Evolutionary conservation across 92 coral and sea anemone species (phyloP).

Genomic region (Galaxea fascicularis): DNA sequence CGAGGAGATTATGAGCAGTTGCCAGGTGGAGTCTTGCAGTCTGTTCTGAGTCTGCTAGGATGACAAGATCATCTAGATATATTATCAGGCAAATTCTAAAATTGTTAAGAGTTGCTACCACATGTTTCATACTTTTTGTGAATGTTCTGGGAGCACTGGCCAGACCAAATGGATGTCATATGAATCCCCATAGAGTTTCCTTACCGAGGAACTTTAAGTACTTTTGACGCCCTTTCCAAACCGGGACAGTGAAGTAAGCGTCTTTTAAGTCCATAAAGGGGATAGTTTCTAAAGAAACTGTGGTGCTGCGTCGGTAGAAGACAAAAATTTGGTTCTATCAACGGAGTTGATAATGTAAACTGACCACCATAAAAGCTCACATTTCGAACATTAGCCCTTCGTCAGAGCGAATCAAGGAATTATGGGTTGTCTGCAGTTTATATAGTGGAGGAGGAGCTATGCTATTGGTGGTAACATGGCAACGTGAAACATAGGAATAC

Average conservation of each 20-base stretch:
- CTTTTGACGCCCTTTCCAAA: slow-evolving; percentile 40
- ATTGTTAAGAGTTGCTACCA: slow-evolving; percentile 21
- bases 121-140: slow-evolving; percentile 30
- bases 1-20: slow-evolving; percentile 12
- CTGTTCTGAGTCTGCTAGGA: slow-evolving; percentile 31
- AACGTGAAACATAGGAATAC: too few relatives aligned
- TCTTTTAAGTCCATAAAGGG: slow-evolving; percentile 69
- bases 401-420: too few relatives aligned
- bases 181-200: slow-evolving; percentile 18
- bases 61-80: slow-evolving; percentile 47
- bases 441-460: too few relatives aligned
- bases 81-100: slow-evolving; percentile 31
- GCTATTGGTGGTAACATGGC: too few relatives aligned
- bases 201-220: slow-evolving; percentile 25
- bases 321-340: too few relatives aligned
- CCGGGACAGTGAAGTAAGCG: slow-evolving; percentile 58
- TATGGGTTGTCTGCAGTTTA: too few relatives aligned
- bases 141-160: slow-evolving; percentile 29
- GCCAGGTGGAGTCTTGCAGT: slow-evolving; percentile 8
- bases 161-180: slow-evolving; percentile 52
- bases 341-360: too few relatives aligned
- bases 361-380: too few relatives aligned
- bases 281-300: too few relatives aligned
- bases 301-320: too few relatives aligned
- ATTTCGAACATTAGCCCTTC: too few relatives aligned